Evolutionary conservation across 2,113 vertebrate species (phyloP).

Genomic region (Boulengeromyrus knoepffleri): DNA sequence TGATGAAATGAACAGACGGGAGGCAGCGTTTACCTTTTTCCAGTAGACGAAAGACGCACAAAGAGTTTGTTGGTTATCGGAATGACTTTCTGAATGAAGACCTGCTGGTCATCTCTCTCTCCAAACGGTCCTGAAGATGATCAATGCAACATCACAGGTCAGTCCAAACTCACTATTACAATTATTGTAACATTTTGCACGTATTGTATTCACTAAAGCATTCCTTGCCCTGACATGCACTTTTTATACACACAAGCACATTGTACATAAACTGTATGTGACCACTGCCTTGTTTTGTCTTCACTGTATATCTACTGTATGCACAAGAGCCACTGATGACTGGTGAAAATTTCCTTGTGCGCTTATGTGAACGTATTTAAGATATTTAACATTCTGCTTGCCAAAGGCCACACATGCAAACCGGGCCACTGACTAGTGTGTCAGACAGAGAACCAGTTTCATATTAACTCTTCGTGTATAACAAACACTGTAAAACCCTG

Average conservation of each 20-base stretch:
- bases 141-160: not conserved
- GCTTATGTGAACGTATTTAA: not conserved
- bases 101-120: slow-evolving; percentile 93
- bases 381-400: not conserved
- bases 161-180: not conserved
- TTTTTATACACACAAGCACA: not conserved
- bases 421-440: not conserved
- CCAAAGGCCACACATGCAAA: not conserved
- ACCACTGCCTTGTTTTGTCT: not conserved
- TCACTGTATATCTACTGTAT: not conserved
- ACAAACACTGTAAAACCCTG: not conserved
- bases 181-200: not conserved
- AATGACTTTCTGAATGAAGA: slow-evolving; percentile 98
- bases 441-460: not conserved
- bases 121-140: slow-evolving; percentile 80
- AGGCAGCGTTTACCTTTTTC: slow-evolving; percentile 72
- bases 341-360: not conserved
- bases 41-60: slow-evolving; percentile 91
- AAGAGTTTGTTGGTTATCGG: slow-evolving; percentile 94
- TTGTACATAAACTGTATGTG: not conserved
- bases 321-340: not conserved
- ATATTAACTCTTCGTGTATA: not conserved
- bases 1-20: not conserved
- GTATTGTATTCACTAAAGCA: not conserved
- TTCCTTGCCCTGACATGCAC: not conserved